Base-by-base conservation (phyloP, 2,797 vertebrate genomes). In the Phataginus tetradactyla region DNA sequence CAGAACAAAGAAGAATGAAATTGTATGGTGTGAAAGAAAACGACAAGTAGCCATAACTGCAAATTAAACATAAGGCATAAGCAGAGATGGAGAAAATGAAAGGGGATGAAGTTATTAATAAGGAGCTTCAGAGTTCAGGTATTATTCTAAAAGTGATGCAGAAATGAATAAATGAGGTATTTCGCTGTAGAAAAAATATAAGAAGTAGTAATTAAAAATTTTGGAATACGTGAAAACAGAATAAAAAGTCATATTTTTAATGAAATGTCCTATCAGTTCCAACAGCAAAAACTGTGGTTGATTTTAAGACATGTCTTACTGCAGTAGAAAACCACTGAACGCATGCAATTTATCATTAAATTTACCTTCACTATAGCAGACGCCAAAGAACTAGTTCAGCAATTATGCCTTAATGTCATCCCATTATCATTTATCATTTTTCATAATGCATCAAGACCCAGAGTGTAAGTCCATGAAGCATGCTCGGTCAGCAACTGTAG, bases 361-460 rank as follows among this genome's bases (percentile, higher is more conserved):
- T 90, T 95, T 95, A 91, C 55, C 69, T 85, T 88, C 4, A 12
- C 25, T 68, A 61, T 34, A 90, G 59, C 72, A 88, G 83, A 90
- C 94, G 86, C 89, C 18, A 75, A 83, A 94, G 77, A 85, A 74
- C 83, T 59, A 86, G 95, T n/a, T 55, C 42, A 86, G 49, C 64
- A 59, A 32, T 80, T 81, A 64, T 90, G 74, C 37, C 32, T 83
- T 57, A 77, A 84, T 74, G 23, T n/a, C 88, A 77, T 25, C 57
- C 63, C 79, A 57, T 78, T 96, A 68, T 59, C 1, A 55, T 66
- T 86, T 74, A 88, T 91, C 87, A 96, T 85, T 85, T 25, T 77
- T 91, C 45, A 93, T 81, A 95, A 89, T 92, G 68, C 23, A 3
- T 96, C 80, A 55, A 55, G 59, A 72, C 3, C 0, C 49, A 12